Evolutionary conservation across 2,888 invertebrate species (phyloP).

Genomic region (Flexamia atlantica): DNA sequence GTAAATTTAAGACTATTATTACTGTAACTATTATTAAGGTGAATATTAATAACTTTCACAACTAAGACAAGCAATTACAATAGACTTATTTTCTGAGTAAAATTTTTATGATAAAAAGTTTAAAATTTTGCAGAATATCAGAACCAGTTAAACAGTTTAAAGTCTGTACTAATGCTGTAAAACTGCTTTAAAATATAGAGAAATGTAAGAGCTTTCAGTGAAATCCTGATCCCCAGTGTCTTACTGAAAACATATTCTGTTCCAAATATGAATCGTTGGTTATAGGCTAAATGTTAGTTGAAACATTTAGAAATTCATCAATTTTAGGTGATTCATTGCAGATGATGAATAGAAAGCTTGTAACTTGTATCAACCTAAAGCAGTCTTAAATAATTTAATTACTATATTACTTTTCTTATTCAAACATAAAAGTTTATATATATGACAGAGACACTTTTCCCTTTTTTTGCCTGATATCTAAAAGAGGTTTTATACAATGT

Average conservation of each 20-base stretch:
- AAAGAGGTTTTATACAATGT: too few species aligned
- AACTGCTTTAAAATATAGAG: not conserved
- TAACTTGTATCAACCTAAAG: not conserved
- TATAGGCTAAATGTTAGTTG: conserved; percentile 15
- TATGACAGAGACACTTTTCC: too few species aligned
- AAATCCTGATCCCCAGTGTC: conserved; percentile 20
- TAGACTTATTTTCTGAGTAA: too few species aligned
- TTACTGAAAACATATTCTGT: conserved; percentile 30
- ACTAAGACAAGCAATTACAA: too few species aligned
- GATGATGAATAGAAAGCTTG: not conserved
- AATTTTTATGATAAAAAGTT: too few species aligned
- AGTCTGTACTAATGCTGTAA: not conserved
- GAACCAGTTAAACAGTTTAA: not conserved
- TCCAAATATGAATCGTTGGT: not conserved
- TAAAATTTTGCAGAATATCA: not conserved
- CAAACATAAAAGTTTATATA: too few species aligned
- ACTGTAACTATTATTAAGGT: too few species aligned
- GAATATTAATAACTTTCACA: too few species aligned
- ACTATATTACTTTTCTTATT: too few species aligned
- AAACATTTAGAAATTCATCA: not conserved
- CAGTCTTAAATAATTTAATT: too few species aligned
- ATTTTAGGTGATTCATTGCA: not conserved
- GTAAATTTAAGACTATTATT: too few species aligned
- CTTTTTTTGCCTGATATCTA: too few species aligned
- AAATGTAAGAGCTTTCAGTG: conserved; percentile 11